Evolutionary conservation across 2,888 invertebrate genomes (phyloP).

Genomic region (Tillus elongatus): DNA sequence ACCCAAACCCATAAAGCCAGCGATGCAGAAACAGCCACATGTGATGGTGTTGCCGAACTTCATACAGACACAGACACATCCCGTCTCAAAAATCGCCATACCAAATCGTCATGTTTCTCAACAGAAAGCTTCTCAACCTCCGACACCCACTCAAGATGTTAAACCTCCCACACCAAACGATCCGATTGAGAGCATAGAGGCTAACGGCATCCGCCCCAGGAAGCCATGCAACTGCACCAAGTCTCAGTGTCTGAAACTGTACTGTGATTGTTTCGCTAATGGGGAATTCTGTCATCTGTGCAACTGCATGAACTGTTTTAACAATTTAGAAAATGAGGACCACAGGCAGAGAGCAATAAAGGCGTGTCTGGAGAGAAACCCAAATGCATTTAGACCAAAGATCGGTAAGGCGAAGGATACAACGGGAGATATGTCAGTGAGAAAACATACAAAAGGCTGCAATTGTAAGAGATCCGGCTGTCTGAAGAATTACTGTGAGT

Average conservation of each 20-base stretch:
- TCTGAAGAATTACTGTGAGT: slow-evolving; percentile 98
- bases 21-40: slow-evolving; percentile 23
- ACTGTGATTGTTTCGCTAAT: slow-evolving; percentile 99
- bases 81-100: slow-evolving; percentile 34
- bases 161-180: slow-evolving; percentile 16
- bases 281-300: slow-evolving; percentile 98
- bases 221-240: slow-evolving; percentile 99
- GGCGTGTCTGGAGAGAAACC: slow-evolving; percentile 91
- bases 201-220: slow-evolving; percentile 53
- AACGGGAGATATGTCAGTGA: slow-evolving; percentile 62
- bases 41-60: slow-evolving; percentile 51
- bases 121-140: slow-evolving; percentile 12
- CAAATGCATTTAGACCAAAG: slow-evolving; percentile 96
- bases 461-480: slow-evolving; percentile 98
- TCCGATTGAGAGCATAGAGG: slow-evolving; percentile 26
- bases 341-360: slow-evolving; percentile 89
- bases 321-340: slow-evolving; percentile 92
- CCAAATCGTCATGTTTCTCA: slow-evolving; percentile 21
- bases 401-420: slow-evolving; percentile 72
- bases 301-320: slow-evolving; percentile 95
- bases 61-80: slow-evolving; percentile 33
- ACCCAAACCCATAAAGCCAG: slow-evolving; percentile 36
- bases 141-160: slow-evolving; percentile 15
- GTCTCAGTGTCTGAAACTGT: slow-evolving; percentile 95
- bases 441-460: slow-evolving; percentile 96